Evolutionary conservation across 2,797 vertebrate species (phyloP).

Genomic region (Sebastes cheni): DNA sequence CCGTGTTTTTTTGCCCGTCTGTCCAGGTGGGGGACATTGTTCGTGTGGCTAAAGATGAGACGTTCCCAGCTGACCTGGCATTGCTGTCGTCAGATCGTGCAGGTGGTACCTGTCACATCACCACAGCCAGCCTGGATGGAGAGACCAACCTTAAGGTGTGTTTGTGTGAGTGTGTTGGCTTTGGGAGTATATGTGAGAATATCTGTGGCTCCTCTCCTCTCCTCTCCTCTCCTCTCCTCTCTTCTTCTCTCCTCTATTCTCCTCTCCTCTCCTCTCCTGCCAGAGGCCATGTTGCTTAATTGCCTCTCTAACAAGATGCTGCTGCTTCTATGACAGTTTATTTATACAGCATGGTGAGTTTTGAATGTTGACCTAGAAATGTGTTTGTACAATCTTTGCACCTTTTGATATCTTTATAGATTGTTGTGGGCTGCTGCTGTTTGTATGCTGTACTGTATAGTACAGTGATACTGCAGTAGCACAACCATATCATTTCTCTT

Average conservation of each 20-base stretch:
- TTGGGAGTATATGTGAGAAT: neutral
- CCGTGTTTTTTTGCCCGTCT: neutral
- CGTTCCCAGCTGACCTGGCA: constrained; percentile 95
- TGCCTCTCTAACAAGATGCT: constrained; percentile 1
- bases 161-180: neutral
- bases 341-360: neutral
- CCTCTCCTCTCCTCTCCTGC: neutral
- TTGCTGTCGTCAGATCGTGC: constrained; percentile 92
- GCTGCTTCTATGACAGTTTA: constrained; percentile 7
- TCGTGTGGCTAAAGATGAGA: constrained; percentile 98
- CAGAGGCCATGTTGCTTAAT: constrained; percentile 3
- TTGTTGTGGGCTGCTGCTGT: neutral
- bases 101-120: constrained; percentile 96
- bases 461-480: neutral
- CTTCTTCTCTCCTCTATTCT: no score
- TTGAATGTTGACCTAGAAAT: neutral
- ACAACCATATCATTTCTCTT: neutral
- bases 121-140: constrained; percentile 96
- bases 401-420: neutral
- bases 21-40: constrained; percentile 97
- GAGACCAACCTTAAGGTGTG: constrained; percentile 97
- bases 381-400: neutral
- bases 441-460: neutral
- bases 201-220: neutral
- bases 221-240: no score